These are phyloP conservation scores for Ametastegia equiseti DNA, from an alignment of 2,888 invertebrate genomes.

Conservation along the genomic window DNA sequence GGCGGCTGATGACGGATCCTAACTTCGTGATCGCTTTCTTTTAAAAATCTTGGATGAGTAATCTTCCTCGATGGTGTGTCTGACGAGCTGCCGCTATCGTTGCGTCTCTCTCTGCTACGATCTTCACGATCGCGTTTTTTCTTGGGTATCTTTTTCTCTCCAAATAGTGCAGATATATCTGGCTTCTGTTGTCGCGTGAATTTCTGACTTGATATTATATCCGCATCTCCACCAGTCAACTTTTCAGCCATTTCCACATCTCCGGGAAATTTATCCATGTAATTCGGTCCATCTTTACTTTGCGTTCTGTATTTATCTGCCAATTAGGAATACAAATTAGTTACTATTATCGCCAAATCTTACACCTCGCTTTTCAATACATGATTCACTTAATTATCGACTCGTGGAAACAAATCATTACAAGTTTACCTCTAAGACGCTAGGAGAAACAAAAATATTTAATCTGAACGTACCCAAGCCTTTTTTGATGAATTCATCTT, in stretches of 20 bases:
- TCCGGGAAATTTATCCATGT: constrained; percentile 88
- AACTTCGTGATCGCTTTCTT: constrained; percentile 80
- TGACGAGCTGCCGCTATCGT: constrained; percentile 57
- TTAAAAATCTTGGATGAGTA: constrained; percentile 77
- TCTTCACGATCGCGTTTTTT: constrained; percentile 69
- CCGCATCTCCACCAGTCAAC: constrained; percentile 83
- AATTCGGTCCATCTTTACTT: constrained; percentile 77
- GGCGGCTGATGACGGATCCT: constrained; percentile 80
- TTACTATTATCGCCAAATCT: not conserved
- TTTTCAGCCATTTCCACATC: constrained; percentile 87
- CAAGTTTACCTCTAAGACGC: not conserved
- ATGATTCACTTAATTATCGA: not conserved
- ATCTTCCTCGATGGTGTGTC: constrained; percentile 67
- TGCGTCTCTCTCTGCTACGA: constrained; percentile 55
- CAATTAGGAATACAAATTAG: constrained; percentile 58
- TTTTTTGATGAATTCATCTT: constrained; percentile 89
- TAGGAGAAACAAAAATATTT: not conserved
- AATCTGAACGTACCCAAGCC: constrained; percentile 84
- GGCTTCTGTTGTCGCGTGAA: constrained; percentile 78
- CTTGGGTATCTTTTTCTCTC: constrained; percentile 76
- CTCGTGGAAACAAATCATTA: not conserved
- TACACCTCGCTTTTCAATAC: not conserved
- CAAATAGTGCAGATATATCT: constrained; percentile 78
- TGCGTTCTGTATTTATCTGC: constrained; percentile 82
- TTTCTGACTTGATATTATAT: constrained; percentile 82